Percentiles rank a stretch among this genome's conserved stretches.
phyloP scores from a whole-genome alignment of 2,797 vertebrate species.

The Emydoidea blandingii region DNA sequence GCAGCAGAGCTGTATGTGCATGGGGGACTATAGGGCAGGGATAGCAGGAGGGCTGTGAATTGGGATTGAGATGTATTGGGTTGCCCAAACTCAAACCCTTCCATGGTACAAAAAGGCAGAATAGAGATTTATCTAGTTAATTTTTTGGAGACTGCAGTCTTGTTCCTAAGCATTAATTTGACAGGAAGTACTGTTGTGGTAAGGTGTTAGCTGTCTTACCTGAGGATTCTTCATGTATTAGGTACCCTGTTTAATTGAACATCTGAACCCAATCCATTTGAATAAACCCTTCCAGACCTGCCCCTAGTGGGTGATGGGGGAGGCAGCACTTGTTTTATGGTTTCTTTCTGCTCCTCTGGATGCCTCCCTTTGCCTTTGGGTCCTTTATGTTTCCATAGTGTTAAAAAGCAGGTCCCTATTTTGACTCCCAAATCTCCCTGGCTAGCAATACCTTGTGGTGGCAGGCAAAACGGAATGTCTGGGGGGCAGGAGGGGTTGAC shows the following conservation, averaged over 20 bases:
- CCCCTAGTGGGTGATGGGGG: not conserved
- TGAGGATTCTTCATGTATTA: not conserved
- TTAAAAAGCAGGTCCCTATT: not conserved
- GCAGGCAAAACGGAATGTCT: not conserved
- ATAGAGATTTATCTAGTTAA: not conserved
- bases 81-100: not conserved
- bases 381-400: not conserved
- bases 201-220: not conserved
- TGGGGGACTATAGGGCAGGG: not conserved
- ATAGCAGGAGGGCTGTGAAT: not conserved
- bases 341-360: not conserved
- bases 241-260: not conserved
- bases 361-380: no score
- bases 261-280: not conserved
- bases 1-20: not conserved
- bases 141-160: not conserved
- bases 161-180: not conserved
- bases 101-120: not conserved
- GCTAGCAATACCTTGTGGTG: not conserved
- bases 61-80: not conserved
- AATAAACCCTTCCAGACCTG: not conserved
- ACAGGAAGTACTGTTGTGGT: not conserved
- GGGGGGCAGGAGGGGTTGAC: no score
- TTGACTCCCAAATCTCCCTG: not conserved
- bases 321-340: not conserved